Evolutionary conservation across 2,113 vertebrate genomes (phyloP).

Genomic region (Heterotilapia buettikoferi): DNA sequence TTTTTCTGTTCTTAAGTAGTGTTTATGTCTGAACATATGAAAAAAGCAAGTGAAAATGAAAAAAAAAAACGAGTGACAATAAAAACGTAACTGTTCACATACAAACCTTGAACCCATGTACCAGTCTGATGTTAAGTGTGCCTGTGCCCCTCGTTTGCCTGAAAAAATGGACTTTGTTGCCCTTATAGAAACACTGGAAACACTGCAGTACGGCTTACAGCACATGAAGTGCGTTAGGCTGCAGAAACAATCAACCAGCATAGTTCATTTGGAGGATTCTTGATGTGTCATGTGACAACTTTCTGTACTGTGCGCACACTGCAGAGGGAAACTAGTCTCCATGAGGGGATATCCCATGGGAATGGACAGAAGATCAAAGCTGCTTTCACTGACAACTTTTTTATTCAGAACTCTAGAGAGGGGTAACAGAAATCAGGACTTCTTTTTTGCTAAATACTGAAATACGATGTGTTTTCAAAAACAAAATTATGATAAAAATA

Average conservation of each 20-base stretch:
- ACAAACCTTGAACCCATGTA: background rate
- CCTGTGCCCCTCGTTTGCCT: background rate
- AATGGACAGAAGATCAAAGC: constrained; percentile 8
- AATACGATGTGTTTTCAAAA: background rate
- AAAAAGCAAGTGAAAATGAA: background rate
- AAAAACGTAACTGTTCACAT: background rate
- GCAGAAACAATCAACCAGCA: background rate
- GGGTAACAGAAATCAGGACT: background rate
- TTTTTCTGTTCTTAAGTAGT: background rate
- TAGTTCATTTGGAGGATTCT: background rate
- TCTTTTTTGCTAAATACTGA: background rate
- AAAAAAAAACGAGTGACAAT: background rate
- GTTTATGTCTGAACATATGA: background rate
- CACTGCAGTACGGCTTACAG: background rate
- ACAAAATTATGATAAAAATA: background rate
- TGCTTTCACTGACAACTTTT: background rate
- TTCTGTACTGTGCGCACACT: constrained; percentile 36
- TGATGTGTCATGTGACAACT: constrained; percentile 50
- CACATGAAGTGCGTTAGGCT: background rate
- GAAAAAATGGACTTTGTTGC: background rate
- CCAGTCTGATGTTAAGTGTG: background rate
- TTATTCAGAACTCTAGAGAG: background rate
- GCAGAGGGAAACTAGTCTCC: constrained; percentile 2
- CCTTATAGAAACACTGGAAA: background rate
- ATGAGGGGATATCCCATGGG: constrained; percentile 31